A percentile compares a stretch with the other conserved stretches of the same genome.
Conservation (phyloP, 2,113 vertebrate genomes). For the Aepyceros melampus region DNA sequence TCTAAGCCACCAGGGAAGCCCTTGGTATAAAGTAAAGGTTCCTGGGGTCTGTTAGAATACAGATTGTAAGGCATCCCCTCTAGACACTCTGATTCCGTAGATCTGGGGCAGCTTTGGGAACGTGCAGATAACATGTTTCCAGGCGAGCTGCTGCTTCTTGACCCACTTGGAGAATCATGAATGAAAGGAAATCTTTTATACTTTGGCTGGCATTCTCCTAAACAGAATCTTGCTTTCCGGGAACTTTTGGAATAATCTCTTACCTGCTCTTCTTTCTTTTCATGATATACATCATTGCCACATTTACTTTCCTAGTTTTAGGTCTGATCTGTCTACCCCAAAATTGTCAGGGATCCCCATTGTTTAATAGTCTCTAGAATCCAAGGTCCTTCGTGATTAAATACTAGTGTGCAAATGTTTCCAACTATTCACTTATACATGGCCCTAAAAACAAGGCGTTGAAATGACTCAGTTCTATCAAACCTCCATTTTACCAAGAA, state of each 20-base stretch:
- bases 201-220: background rate
- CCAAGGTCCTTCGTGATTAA: background rate
- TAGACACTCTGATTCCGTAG: background rate
- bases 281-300: too few relatives aligned
- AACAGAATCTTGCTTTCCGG: background rate
- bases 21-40: background rate
- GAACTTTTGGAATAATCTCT: background rate
- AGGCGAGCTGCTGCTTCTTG: background rate
- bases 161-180: background rate
- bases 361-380: background rate
- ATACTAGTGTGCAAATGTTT: background rate
- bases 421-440: background rate
- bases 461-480: background rate
- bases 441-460: background rate
- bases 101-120: background rate
- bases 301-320: background rate
- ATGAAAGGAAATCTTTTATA: background rate
- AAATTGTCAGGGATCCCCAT: background rate
- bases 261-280: background rate
- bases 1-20: background rate
- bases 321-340: background rate
- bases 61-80: background rate
- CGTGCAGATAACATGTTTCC: background rate
- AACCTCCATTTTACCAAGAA: background rate
- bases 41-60: too few relatives aligned